Conservation (phyloP, 2,797 vertebrate genomes). For the Gorsachius magnificus region DNA sequence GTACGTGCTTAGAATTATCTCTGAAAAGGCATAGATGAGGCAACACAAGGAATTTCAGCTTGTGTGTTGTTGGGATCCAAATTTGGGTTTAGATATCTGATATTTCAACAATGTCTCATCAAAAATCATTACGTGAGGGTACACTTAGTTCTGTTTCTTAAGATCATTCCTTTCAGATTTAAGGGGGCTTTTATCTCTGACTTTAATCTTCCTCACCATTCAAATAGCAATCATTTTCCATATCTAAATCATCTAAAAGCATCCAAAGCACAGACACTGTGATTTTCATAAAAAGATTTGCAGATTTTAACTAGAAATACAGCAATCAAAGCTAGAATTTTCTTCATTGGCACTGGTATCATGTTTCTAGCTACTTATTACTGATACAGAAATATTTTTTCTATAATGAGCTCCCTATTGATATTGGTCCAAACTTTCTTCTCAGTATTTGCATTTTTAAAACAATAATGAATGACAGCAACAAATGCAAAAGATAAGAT, state of each 20-base stretch:
- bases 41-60: neutral
- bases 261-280: neutral
- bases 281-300: neutral
- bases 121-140: neutral
- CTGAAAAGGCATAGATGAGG: neutral
- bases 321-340: neutral
- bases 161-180: neutral
- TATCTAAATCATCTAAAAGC: neutral
- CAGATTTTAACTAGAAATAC: neutral
- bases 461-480: neutral
- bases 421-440: neutral
- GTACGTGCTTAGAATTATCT: neutral
- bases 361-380: neutral
- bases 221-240: neutral
- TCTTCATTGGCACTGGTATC: neutral
- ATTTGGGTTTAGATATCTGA: neutral
- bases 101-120: neutral
- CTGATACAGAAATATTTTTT: neutral
- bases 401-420: neutral
- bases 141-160: neutral
- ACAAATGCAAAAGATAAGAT: neutral
- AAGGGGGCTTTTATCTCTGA: neutral
- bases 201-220: neutral
- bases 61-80: neutral
- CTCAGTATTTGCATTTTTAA: neutral